Evolutionary conservation across 2,888 invertebrate species (phyloP), one percentile per base, ranked within the genome.

Genomic region (Zygaena filipendulae): DNA sequence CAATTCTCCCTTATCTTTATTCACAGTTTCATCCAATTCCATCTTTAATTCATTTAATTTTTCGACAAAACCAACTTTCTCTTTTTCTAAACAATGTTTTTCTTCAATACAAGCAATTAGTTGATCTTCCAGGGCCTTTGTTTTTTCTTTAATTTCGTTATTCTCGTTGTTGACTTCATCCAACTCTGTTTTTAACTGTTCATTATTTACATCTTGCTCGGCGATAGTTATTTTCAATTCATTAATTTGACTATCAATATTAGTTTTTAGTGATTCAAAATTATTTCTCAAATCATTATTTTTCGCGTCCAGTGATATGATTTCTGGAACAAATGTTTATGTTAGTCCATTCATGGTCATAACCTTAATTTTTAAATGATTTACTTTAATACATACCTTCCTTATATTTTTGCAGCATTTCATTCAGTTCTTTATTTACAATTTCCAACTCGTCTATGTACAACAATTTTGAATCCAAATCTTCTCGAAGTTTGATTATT

Each of bases 261-360:
- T 45, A 13, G 28, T 35, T 42, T 45, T 38, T 21, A 45, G 33
- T 3, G 35, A 29, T 20, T 42, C 40, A 19, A 39, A 40, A 12
- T 35, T 29, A 4, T 38, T 38, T 40, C 46, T 52, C 2, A 49
- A 24, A 32, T 47, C 47, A 4, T 43, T 39, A 16, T 48, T 49
- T 21, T 28, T 36, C 32, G 44, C 49, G 39, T 52, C 46, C 13
- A 53, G 35, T 13, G 23, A 16, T 14, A 36, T 33, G 13, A 56
- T 9, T 33, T 53, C 66, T 66, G 29, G 25, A 55, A 51, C 5
- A 33, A 13, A 28, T n/a, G n/a, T n/a, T n/a, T n/a, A n/a, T n/a
- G n/a, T n/a, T n/a, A n/a, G n/a, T n/a, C n/a, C n/a, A n/a, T n/a
- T n/a, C n/a, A n/a, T n/a, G n/a, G n/a, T n/a, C n/a, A n/a, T n/a